Conservation (phyloP, 2,888 invertebrate genomes). For the Ophion ellenae region DNA sequence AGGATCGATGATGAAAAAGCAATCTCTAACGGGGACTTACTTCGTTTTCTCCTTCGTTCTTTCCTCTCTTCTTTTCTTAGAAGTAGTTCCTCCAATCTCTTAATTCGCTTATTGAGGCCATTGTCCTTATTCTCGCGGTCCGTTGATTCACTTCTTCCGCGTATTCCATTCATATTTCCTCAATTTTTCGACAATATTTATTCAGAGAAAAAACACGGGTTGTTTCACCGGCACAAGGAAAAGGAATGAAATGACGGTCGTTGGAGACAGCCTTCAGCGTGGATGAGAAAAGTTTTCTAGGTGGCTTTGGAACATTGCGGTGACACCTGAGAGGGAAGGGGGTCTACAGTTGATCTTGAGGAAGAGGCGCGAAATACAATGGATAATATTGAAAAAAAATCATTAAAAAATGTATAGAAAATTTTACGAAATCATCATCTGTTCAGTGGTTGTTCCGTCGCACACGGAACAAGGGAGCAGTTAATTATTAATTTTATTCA, state of each 20-base stretch:
- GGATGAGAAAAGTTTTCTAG: neutral
- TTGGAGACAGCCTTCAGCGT: neutral
- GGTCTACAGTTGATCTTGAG: too few relatives aligned
- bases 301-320: neutral
- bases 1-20: too few relatives aligned
- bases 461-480: too few relatives aligned
- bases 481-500: too few relatives aligned
- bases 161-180: slow-evolving; percentile 25
- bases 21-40: slow-evolving; percentile 3
- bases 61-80: slow-evolving; percentile 6
- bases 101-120: neutral
- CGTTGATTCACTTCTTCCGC: neutral
- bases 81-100: too few relatives aligned
- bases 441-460: too few relatives aligned
- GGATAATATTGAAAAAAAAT: too few relatives aligned
- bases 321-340: too few relatives aligned
- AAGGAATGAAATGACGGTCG: slow-evolving; percentile 1
- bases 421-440: too few relatives aligned
- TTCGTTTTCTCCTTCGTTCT: slow-evolving; percentile 13
- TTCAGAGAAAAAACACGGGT: slow-evolving; percentile 15
- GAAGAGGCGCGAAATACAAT: too few relatives aligned
- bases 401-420: too few relatives aligned
- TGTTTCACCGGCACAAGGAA: slow-evolving; percentile 28
- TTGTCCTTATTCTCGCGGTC: slow-evolving; percentile 18
- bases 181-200: neutral